Evolutionary conservation across 1,140 invertebrate species (phyloP), one percentile per base, ranked within the genome.

Genomic region (Octopus sinensis): DNA sequence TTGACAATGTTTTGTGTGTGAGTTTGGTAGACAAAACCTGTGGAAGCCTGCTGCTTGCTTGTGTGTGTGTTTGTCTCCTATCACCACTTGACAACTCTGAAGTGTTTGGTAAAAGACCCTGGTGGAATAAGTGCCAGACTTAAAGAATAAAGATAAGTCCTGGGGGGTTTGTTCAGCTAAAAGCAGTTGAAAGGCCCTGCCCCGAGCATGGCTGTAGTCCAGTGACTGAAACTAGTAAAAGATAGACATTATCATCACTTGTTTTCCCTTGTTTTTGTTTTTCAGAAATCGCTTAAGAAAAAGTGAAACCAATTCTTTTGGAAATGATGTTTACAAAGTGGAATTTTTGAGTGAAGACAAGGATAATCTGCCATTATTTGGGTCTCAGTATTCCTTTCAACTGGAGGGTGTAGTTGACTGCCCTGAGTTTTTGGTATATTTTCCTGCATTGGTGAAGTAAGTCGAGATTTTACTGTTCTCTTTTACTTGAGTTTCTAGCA

Each of bases 401-500:
- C 91, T 99, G 79, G 96, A 99, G 88, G 97, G 95, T 73, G 96
- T 98, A 17, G 98, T 99, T 0, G 94, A 99, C 90, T 99, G 98
- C 92, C 98, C 98, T 52, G 98, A 99, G 90, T 99, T 99, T 92
- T 92, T 99, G 53, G 97, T 99, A 17, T 94, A 99, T 91, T 96
- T 99, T 90, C 95, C 96, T 52, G 92, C 94, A 6, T 92, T 99
- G 80, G 91, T 94, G 83, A 95, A 96, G 93, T 93, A 87, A 89
- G 90, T 88, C 6, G 9, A n/a, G 13, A 10, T 12, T 77, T 30
- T 23, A 12, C 7, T 51, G 9, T 30, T 54, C n/a, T 54, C 53
- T 17, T 12, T 23, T 54, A 79, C 51, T 62, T 62, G 56, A 43
- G 30, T 43, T 43, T 79, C 51, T 54, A 13, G n/a, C 17, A 5